These are phyloP conservation scores for Atherix ibis DNA, from an alignment of 2,888 invertebrate species.

Conservation along the genomic window DNA sequence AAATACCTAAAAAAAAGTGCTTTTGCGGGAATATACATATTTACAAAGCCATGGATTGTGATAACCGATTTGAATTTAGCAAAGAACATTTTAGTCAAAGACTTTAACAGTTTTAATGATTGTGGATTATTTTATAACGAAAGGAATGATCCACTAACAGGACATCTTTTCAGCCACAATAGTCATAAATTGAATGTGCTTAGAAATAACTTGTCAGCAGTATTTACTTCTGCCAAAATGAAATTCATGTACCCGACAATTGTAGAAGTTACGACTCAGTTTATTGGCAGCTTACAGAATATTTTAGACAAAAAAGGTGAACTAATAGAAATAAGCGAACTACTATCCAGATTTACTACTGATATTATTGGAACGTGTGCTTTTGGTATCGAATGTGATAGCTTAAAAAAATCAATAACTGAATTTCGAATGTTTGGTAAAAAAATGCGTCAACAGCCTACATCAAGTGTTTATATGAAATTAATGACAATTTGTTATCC, in stretches of 20 bases:
- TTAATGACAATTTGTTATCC: constrained; percentile 8
- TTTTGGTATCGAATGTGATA: constrained; percentile 35
- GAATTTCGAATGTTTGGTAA: constrained; percentile 23
- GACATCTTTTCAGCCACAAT: constrained; percentile 26
- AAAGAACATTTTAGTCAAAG: constrained; percentile 24
- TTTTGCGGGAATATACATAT: constrained; percentile 21
- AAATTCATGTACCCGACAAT: constrained; percentile 25
- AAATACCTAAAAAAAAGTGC: constrained; percentile 18
- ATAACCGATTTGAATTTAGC: constrained; percentile 17
- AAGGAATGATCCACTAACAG: constrained; percentile 27
- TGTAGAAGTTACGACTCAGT: constrained; percentile 9
- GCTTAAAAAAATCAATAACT: constrained; percentile 27
- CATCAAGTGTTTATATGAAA: constrained; percentile 9
- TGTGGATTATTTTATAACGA: constrained; percentile 26
- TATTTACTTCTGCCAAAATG: constrained; percentile 35
- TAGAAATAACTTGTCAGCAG: constrained; percentile 32
- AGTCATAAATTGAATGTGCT: constrained; percentile 34
- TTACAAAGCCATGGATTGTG: constrained; percentile 16
- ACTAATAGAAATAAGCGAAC: constrained; percentile 30
- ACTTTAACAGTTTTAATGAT: constrained; percentile 27
- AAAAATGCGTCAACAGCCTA: constrained; percentile 12
- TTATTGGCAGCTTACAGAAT: constrained; percentile 14
- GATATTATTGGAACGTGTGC: constrained; percentile 37
- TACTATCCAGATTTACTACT: constrained; percentile 32
- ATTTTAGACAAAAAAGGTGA: constrained; percentile 10